A percentile compares a stretch with the other conserved stretches of the same genome.
These are phyloP conservation scores for Myoxocephalus aenaeus DNA, from an alignment of 2,797 vertebrate species.

Conservation along the genomic window DNA sequence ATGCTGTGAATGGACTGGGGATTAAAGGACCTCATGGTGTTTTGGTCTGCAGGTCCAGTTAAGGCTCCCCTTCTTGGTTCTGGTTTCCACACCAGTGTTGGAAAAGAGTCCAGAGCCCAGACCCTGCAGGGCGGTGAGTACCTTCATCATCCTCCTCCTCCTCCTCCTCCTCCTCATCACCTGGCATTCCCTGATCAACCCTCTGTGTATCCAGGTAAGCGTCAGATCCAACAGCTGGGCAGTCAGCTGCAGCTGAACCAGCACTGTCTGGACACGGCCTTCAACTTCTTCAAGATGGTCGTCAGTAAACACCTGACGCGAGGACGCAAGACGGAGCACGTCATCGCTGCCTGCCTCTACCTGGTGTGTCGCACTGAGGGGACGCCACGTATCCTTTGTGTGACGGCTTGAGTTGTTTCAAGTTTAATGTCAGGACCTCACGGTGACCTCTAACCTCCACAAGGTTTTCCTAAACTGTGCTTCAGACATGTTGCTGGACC, in stretches of 20 bases:
- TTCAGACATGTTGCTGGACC: conserved; percentile 96
- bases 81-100: conserved; percentile 93
- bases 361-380: conserved; percentile 97
- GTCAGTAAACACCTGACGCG: conserved; percentile 96
- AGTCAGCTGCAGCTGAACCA: conserved; percentile 97
- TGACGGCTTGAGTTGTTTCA: background rate
- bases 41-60: conserved; percentile 83
- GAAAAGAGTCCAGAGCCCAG: conserved; percentile 94
- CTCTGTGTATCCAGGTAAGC: conserved; percentile 85
- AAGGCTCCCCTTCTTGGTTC: conserved; percentile 91
- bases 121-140: conserved; percentile 92
- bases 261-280: conserved; percentile 97
- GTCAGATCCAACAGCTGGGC: conserved; percentile 97
- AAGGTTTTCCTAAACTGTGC: conserved; percentile 61
- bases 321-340: conserved; percentile 93
- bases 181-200: background rate
- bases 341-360: conserved; percentile 97
- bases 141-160: background rate
- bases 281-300: conserved; percentile 99
- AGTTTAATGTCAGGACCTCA: background rate
- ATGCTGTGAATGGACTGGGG: too few relatives aligned
- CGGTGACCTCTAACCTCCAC: background rate
- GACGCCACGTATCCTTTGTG: conserved; percentile 94
- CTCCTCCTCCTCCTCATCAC: background rate
- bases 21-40: background rate